phyloP scores from a whole-genome alignment of 2,888 invertebrate species.

The Drosophila rubida region DNA sequence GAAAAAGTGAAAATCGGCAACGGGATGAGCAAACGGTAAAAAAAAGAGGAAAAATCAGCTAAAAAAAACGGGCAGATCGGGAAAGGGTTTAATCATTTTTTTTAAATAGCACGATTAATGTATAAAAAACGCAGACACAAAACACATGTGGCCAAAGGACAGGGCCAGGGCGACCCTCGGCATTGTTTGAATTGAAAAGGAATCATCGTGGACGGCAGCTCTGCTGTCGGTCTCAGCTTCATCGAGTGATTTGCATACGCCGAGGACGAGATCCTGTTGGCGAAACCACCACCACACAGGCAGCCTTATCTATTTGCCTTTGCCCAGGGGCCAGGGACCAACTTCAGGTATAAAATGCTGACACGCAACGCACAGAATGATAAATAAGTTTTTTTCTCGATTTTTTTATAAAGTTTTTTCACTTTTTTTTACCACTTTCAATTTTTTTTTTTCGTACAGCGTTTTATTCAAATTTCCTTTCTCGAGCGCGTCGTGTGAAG shows the following conservation, averaged over 20 bases:
- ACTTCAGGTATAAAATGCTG: constrained; percentile 63
- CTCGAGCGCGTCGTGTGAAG: constrained; percentile 65
- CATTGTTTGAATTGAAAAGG: constrained; percentile 74
- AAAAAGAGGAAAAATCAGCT: constrained; percentile 73
- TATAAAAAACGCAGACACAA: constrained; percentile 69
- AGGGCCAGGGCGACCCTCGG: constrained; percentile 64
- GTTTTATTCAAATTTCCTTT: constrained; percentile 73
- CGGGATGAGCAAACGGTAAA: constrained; percentile 64
- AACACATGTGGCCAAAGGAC: constrained; percentile 72
- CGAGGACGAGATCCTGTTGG: constrained; percentile 49
- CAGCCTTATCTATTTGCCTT: constrained; percentile 77
- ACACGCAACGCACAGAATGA: constrained; percentile 63
- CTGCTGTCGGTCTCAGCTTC: constrained; percentile 14
- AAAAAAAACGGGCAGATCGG: constrained; percentile 65
- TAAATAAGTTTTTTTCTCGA: constrained; percentile 65
- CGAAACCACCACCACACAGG: constrained; percentile 55
- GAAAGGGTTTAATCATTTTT: constrained; percentile 82
- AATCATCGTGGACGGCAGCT: constrained; percentile 59
- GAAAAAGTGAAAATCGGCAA: constrained; percentile 79
- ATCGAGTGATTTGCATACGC: constrained; percentile 78
- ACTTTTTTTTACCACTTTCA: constrained; percentile 80
- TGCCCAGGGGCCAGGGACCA: constrained; percentile 39
- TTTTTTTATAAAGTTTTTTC: constrained; percentile 77
- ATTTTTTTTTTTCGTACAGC: constrained; percentile 78
- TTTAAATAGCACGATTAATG: constrained; percentile 71